These are phyloP conservation scores for Cyaniris semiargus DNA, from an alignment of 2,888 invertebrate species.

Conservation along the genomic window DNA sequence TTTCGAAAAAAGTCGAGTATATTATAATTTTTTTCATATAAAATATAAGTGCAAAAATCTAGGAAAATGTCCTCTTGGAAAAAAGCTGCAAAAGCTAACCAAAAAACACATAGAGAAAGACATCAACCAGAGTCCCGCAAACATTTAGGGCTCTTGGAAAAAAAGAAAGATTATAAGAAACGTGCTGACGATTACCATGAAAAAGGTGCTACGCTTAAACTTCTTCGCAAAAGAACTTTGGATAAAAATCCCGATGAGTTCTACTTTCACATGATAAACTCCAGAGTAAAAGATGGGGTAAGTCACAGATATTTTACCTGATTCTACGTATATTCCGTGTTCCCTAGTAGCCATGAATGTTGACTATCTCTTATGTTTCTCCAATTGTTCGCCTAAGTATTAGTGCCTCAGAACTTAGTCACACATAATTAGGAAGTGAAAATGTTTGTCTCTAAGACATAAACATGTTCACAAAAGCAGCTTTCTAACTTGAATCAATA, in stretches of 20 bases:
- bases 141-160: constrained; percentile 91
- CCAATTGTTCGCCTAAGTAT: not conserved
- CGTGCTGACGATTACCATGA: constrained; percentile 89
- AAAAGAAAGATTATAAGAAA: constrained; percentile 92
- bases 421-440: not conserved
- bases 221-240: constrained; percentile 90
- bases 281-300: constrained; percentile 83
- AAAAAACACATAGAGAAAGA: constrained; percentile 91
- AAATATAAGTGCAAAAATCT: constrained; percentile 16
- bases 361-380: not conserved
- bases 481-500: no score
- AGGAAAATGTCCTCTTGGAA: constrained; percentile 92
- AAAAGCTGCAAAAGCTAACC: constrained; percentile 91
- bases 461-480: no score
- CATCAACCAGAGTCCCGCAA: constrained; percentile 90
- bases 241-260: constrained; percentile 99
- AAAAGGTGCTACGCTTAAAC: constrained; percentile 90
- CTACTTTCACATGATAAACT: constrained; percentile 98
- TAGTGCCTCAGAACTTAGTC: not conserved
- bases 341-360: not conserved
- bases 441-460: not conserved
- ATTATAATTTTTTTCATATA: no score
- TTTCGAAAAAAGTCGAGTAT: not conserved
- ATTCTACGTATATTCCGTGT: not conserved
- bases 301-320: constrained; percentile 42